phyloP scores from a whole-genome alignment of 1,140 invertebrate genomes.

The Phymorhynchus buccinoides region DNA sequence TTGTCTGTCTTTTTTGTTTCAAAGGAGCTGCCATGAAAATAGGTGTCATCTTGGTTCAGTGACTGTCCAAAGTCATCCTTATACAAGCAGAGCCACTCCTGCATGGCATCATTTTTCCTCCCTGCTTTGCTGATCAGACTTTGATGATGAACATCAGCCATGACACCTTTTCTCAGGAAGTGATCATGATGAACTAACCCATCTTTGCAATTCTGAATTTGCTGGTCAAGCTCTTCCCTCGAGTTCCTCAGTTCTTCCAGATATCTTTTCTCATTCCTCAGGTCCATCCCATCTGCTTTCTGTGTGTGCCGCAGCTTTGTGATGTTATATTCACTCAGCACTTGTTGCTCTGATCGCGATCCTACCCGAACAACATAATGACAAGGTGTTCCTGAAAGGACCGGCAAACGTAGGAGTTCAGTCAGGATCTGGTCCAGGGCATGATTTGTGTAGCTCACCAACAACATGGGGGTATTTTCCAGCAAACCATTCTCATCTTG shows the following conservation, averaged over 20 bases:
- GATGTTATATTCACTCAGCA: conserved; percentile 37
- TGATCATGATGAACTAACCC: background rate
- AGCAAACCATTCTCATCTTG: conserved; percentile 25
- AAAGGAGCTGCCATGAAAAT: too few relatives aligned
- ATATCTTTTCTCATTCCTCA: conserved; percentile 33
- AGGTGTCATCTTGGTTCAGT: background rate
- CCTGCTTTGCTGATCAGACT: background rate
- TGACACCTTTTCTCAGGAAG: background rate
- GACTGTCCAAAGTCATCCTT: background rate
- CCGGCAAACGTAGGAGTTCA: conserved; percentile 68
- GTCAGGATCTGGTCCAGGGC: conserved; percentile 90
- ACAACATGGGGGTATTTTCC: conserved; percentile 77
- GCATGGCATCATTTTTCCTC: background rate
- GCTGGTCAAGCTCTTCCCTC: conserved; percentile 17
- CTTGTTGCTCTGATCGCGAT: conserved; percentile 31
- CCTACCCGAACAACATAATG: conserved; percentile 46
- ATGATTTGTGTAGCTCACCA: conserved; percentile 90
- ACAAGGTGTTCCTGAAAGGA: background rate
- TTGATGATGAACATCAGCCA: background rate
- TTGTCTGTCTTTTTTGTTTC: background rate
- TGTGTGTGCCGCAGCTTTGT: conserved; percentile 12
- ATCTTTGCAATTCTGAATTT: background rate
- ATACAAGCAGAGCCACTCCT: background rate
- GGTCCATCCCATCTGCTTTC: background rate
- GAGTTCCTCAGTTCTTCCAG: background rate